Evolutionary conservation across 2,797 vertebrate genomes (phyloP).

Genomic region (Catamblyrhynchus diadema): DNA sequence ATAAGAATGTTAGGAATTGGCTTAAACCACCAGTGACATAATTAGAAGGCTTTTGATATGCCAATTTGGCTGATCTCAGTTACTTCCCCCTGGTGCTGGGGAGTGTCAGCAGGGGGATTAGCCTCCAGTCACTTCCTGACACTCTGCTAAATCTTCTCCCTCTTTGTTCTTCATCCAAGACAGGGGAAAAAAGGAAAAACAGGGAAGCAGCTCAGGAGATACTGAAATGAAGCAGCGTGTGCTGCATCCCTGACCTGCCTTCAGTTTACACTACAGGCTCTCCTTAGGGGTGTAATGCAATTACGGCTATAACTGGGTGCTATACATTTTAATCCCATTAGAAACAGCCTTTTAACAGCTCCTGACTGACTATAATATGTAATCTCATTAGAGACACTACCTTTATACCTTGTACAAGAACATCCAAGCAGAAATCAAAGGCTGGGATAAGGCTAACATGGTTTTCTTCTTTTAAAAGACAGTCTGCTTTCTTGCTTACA

Average conservation of each 20-base stretch:
- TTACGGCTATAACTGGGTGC: conserved; percentile 60
- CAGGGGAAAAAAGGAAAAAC: conserved; percentile 56
- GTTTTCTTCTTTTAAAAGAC: conserved; percentile 13
- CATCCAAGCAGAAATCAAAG: conserved; percentile 54
- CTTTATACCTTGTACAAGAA: conserved; percentile 43
- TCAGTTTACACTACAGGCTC: conserved; percentile 59
- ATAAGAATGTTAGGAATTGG: conserved; percentile 68
- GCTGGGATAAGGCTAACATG: not conserved
- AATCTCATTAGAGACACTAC: conserved; percentile 69
- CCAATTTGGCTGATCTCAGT: conserved; percentile 68
- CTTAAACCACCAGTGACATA: conserved; percentile 66
- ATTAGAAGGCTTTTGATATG: conserved; percentile 74
- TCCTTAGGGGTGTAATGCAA: conserved; percentile 58
- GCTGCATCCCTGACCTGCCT: conserved; percentile 51
- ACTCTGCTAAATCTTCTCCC: conserved; percentile 62
- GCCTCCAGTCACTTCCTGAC: conserved; percentile 72
- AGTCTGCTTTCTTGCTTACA: not conserved
- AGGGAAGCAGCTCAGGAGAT: conserved; percentile 48
- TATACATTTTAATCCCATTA: conserved; percentile 73
- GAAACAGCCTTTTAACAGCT: conserved; percentile 64
- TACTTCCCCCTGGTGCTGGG: conserved; percentile 68
- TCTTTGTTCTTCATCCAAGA: conserved; percentile 72
- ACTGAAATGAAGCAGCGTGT: not conserved
- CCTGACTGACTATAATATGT: conserved; percentile 59
- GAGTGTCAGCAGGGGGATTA: conserved; percentile 71